Conservation (phyloP, 2,113 vertebrate genomes). For the Zosterops hypoxanthus region DNA sequence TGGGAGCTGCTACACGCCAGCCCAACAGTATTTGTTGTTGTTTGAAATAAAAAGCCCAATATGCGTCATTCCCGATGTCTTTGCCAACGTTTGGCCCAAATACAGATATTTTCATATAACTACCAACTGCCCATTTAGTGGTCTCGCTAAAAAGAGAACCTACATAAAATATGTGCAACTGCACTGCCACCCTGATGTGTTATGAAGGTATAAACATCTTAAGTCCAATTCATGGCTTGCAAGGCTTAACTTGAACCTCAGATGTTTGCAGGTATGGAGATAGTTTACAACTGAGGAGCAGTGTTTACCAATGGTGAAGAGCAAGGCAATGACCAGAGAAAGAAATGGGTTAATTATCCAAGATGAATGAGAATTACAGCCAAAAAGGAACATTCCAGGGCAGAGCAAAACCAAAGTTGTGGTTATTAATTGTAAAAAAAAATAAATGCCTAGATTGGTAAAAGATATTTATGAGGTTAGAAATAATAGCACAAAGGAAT, state of each 20-base stretch:
- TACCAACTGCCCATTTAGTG: constrained; percentile 26
- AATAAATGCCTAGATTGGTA: background rate
- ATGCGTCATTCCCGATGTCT: background rate
- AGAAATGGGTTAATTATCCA: background rate
- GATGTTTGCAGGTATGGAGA: background rate
- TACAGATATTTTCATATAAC: constrained; percentile 19
- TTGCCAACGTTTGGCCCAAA: background rate
- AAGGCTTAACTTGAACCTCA: background rate
- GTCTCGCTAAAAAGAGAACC: constrained; percentile 46
- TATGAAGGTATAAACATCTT: background rate
- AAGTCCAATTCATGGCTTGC: background rate
- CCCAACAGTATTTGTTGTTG: background rate
- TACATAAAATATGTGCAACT: background rate
- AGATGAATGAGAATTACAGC: background rate
- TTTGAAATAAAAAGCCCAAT: background rate
- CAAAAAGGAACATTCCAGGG: background rate
- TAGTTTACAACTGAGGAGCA: background rate
- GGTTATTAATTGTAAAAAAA: background rate
- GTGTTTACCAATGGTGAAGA: background rate
- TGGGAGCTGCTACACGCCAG: background rate
- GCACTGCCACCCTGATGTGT: background rate
- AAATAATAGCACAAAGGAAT: background rate
- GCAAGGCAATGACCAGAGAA: background rate
- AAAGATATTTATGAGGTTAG: background rate
- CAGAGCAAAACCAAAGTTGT: background rate